Evolutionary conservation across 1,140 invertebrate species (phyloP).

Genomic region (Tetragonula clypearis): DNA sequence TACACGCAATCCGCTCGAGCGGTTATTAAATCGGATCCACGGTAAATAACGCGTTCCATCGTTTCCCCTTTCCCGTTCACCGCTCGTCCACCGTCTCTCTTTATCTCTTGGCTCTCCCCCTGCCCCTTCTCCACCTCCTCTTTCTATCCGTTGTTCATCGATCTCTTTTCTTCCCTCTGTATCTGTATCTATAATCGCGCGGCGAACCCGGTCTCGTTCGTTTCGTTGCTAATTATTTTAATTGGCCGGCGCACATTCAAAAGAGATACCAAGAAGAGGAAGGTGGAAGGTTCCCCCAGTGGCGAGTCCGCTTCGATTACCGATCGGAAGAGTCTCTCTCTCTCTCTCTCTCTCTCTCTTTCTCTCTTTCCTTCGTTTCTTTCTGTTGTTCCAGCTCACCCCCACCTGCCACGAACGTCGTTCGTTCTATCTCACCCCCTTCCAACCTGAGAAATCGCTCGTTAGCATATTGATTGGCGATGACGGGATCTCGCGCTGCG

Average conservation of each 20-base stretch:
- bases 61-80: slow-evolving; percentile 23
- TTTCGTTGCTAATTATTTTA: slow-evolving; percentile 73
- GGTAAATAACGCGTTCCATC: slow-evolving; percentile 54
- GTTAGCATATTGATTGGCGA: slow-evolving; percentile 81
- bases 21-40: slow-evolving; percentile 62
- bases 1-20: slow-evolving; percentile 19
- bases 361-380: neutral
- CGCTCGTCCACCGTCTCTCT: neutral
- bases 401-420: slow-evolving; percentile 20
- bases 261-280: slow-evolving; percentile 62
- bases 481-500: slow-evolving; percentile 73
- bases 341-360: slow-evolving; percentile 15
- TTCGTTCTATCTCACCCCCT: slow-evolving; percentile 33
- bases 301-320: slow-evolving; percentile 61
- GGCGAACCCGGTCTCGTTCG: slow-evolving; percentile 60
- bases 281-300: slow-evolving; percentile 54
- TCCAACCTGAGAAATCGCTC: slow-evolving; percentile 70
- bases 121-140: too few species aligned
- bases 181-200: slow-evolving; percentile 67
- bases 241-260: slow-evolving; percentile 72
- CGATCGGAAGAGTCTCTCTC: slow-evolving; percentile 34
- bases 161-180: slow-evolving; percentile 46
- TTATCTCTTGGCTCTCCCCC: neutral
- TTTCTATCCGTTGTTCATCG: slow-evolving; percentile 24
- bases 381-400: slow-evolving; percentile 16